Evolutionary conservation across 2,797 vertebrate genomes (phyloP).

Genomic region (Hemitrygon akajei): DNA sequence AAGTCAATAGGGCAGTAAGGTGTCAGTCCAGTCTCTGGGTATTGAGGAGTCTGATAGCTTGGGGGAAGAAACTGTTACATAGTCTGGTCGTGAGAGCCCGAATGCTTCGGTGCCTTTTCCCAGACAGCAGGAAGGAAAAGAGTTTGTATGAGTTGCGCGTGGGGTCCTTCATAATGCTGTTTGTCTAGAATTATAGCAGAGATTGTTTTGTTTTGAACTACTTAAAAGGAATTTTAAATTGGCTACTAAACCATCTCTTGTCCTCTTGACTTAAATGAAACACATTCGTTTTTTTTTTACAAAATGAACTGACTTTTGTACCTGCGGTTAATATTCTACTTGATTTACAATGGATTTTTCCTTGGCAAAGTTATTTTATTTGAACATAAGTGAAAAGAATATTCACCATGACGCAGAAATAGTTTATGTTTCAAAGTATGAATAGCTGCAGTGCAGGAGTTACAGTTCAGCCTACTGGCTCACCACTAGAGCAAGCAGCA

Average conservation of each 20-base stretch:
- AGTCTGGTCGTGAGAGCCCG: no score
- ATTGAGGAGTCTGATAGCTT: no score
- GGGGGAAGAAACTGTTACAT: no score
- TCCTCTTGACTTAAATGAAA: not conserved
- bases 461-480: no score
- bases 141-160: no score
- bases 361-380: not conserved
- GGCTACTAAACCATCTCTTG: not conserved
- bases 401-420: not conserved
- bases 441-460: no score
- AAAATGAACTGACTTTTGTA: not conserved
- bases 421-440: not conserved
- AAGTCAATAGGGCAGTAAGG: no score
- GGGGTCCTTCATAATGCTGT: no score
- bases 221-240: not conserved
- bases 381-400: not conserved
- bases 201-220: not conserved
- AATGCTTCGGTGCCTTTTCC: no score
- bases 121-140: no score
- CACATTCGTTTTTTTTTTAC: not conserved
- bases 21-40: no score
- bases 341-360: not conserved
- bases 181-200: not conserved
- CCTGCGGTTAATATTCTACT: not conserved
- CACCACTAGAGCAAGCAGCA: no score